Conservation (phyloP, 2,113 vertebrate species). For the Hoplias malabaricus region DNA sequence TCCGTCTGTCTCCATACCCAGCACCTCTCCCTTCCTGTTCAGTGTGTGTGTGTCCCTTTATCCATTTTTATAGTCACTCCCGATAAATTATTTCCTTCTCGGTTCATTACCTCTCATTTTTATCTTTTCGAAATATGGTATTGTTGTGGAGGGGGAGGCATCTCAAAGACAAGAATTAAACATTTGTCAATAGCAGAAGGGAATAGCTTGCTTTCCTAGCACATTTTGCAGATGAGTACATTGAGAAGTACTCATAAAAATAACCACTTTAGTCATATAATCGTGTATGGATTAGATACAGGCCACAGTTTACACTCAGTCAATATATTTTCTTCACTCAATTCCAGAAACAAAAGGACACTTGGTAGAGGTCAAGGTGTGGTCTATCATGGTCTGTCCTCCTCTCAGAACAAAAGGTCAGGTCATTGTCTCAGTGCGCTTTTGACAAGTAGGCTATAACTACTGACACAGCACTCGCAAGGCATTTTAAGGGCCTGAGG, state of each 20-base stretch:
- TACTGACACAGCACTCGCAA: not conserved
- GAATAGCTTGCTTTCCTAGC: too few species aligned
- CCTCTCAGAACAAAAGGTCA: conserved; percentile 40
- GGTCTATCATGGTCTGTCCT: conserved; percentile 15
- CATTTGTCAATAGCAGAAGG: too few species aligned
- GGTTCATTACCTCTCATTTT: conserved; percentile 3
- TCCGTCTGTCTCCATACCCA: conserved; percentile 57
- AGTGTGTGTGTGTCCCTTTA: conserved; percentile 55
- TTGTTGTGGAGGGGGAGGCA: not conserved
- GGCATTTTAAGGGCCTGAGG: not conserved
- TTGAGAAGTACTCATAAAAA: too few species aligned
- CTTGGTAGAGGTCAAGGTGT: conserved; percentile 39
- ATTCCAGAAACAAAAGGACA: not conserved
- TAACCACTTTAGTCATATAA: too few species aligned
- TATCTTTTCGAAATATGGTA: not conserved
- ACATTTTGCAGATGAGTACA: too few species aligned
- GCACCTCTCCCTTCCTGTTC: conserved; percentile 68
- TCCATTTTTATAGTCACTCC: conserved; percentile 44
- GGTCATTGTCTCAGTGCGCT: not conserved
- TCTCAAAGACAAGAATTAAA: too few species aligned
- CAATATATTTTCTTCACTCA: not conserved
- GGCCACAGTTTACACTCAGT: not conserved
- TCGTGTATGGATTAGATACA: conserved; percentile 11
- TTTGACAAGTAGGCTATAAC: conserved; percentile 12
- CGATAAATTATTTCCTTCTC: conserved; percentile 19